Evolutionary conservation across 2,888 invertebrate genomes (phyloP).

Genomic region (Tipula lateralis): DNA sequence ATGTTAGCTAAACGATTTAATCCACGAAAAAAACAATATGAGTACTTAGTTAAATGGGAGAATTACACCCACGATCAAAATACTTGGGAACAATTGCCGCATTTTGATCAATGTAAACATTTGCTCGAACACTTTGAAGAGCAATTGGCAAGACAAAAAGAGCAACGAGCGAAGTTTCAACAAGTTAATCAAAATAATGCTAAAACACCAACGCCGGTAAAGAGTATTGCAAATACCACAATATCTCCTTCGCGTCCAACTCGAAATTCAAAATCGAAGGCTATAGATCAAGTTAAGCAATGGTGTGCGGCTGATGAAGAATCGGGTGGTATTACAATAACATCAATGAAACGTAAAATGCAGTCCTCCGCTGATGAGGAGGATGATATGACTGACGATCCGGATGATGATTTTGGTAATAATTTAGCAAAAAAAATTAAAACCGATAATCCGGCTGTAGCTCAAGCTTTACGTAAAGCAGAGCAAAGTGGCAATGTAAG

Average conservation of each 20-base stretch:
- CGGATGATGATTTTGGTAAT: conserved; percentile 29
- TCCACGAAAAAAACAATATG: conserved; percentile 69
- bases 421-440: conserved; percentile 3
- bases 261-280: conserved; percentile 74
- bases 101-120: conserved; percentile 70
- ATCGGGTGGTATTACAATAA: conserved; percentile 40
- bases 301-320: conserved; percentile 69
- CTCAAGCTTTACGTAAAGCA: conserved; percentile 25
- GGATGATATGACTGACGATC: neutral
- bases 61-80: conserved; percentile 74
- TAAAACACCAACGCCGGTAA: neutral
- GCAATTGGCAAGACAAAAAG: conserved; percentile 69
- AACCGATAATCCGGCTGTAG: conserved; percentile 30
- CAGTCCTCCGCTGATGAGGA: neutral
- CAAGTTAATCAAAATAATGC: conserved; percentile 32
- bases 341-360: conserved; percentile 31
- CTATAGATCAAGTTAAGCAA: conserved; percentile 75
- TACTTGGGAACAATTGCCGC: conserved; percentile 78
- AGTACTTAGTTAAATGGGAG: conserved; percentile 84
- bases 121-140: conserved; percentile 76
- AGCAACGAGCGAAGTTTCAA: conserved; percentile 52
- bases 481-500: conserved; percentile 14
- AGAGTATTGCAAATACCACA: conserved; percentile 30
- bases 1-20: conserved; percentile 80
- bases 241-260: conserved; percentile 46